Percentiles rank a stretch among this genome's conserved stretches.
Conservation (phyloP, 2,888 invertebrate genomes). For the Melanostoma scalare region DNA sequence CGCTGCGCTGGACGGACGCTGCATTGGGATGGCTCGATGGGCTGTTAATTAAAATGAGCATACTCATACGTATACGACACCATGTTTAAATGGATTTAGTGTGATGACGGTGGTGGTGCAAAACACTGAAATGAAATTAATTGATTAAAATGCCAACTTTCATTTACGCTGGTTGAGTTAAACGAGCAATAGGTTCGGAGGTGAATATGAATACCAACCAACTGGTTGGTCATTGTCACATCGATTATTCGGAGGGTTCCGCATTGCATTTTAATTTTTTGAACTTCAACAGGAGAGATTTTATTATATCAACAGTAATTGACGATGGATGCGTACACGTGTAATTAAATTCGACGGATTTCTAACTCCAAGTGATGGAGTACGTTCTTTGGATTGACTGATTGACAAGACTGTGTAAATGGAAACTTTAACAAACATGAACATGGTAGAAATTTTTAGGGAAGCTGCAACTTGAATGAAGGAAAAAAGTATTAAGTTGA, state of each 20-base stretch:
- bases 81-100: conserved; percentile 15
- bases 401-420: no score
- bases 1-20: background rate
- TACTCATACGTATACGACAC: conserved; percentile 36
- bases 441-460: no score
- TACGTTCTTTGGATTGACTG: no score
- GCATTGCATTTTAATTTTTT: no score
- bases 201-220: background rate
- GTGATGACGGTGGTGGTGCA: conserved; percentile 40
- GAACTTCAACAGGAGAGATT: no score
- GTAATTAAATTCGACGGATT: no score
- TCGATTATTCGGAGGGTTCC: background rate
- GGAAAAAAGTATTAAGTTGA: no score
- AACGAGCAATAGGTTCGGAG: conserved; percentile 15
- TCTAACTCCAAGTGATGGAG: no score
- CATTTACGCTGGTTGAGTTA: conserved; percentile 12
- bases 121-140: conserved; percentile 56
- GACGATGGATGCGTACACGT: no score
- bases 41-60: conserved; percentile 71
- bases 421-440: no score
- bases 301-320: no score
- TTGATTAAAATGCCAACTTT: conserved; percentile 65
- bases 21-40: conserved; percentile 41
- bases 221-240: conserved; percentile 38
- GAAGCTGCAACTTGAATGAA: no score